These are phyloP conservation scores for Lamellibrachia columna DNA, from an alignment of 2,888 invertebrate genomes.

Conservation along the genomic window DNA sequence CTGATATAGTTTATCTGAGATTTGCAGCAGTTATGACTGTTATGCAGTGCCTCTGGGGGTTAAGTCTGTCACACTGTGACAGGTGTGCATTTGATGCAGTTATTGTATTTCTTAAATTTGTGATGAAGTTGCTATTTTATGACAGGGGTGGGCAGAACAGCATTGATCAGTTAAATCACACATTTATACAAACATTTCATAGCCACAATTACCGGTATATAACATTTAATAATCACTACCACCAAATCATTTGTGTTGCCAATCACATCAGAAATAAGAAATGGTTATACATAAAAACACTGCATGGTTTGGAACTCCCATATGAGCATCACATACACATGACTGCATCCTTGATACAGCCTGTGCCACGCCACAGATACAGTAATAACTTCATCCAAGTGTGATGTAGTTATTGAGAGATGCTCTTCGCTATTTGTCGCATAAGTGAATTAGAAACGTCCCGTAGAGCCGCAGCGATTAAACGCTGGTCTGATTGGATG, in stretches of 20 bases:
- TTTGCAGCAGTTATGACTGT: background rate
- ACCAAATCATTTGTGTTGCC: background rate
- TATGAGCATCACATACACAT: background rate
- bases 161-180: background rate
- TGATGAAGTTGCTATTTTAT: background rate
- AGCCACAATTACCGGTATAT: background rate
- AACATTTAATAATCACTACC: background rate
- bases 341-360: background rate
- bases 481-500: background rate
- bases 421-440: background rate
- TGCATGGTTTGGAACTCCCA: background rate
- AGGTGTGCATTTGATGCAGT: background rate
- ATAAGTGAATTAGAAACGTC: conserved; percentile 5
- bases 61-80: background rate
- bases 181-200: background rate
- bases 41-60: background rate
- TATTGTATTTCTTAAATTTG: background rate
- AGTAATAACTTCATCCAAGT: background rate
- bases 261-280: background rate
- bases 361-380: background rate
- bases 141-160: background rate
- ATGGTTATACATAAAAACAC: background rate
- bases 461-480: background rate
- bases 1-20: background rate
- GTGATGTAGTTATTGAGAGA: background rate